phyloP scores from a whole-genome alignment of 2,888 invertebrate genomes.

The Spilosoma lubricipeda region DNA sequence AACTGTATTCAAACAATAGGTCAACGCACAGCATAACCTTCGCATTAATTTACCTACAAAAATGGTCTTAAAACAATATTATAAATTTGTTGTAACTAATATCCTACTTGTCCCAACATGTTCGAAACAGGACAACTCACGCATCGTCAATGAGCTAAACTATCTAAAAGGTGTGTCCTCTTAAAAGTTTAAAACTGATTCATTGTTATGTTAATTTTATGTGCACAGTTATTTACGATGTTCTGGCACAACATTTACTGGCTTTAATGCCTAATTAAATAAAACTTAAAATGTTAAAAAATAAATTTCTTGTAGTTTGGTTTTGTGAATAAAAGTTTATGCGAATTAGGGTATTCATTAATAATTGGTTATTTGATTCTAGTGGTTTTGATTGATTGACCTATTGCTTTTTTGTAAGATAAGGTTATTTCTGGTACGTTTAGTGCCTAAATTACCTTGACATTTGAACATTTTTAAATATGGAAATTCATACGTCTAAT shows the following conservation, averaged over 20 bases:
- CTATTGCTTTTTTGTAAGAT: neutral
- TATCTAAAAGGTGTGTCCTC: conserved; percentile 42
- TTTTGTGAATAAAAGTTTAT: conserved; percentile 12
- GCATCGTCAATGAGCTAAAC: conserved; percentile 51
- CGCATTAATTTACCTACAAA: conserved; percentile 4
- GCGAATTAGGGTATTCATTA: conserved; percentile 5
- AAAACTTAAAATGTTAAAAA: conserved; percentile 23
- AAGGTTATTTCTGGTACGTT: neutral
- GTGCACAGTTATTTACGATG: conserved; percentile 39
- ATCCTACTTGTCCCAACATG: conserved; percentile 66
- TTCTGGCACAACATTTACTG: conserved; percentile 23
- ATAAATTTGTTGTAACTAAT: conserved; percentile 19
- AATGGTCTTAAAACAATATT: conserved; percentile 17
- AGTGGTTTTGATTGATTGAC: conserved; percentile 11
- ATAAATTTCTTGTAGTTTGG: conserved; percentile 10
- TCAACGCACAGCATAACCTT: neutral
- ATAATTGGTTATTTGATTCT: conserved; percentile 4
- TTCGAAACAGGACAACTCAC: conserved; percentile 53
- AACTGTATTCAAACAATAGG: neutral
- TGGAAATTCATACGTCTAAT: neutral
- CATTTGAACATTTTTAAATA: neutral
- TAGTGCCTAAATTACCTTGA: neutral
- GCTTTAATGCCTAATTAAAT: conserved; percentile 33
- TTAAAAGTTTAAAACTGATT: conserved; percentile 40
- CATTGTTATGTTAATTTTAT: conserved; percentile 46